These are phyloP conservation scores for Turdus rufiventris DNA, from an alignment of 2,113 vertebrate genomes.

Conservation along the genomic window DNA sequence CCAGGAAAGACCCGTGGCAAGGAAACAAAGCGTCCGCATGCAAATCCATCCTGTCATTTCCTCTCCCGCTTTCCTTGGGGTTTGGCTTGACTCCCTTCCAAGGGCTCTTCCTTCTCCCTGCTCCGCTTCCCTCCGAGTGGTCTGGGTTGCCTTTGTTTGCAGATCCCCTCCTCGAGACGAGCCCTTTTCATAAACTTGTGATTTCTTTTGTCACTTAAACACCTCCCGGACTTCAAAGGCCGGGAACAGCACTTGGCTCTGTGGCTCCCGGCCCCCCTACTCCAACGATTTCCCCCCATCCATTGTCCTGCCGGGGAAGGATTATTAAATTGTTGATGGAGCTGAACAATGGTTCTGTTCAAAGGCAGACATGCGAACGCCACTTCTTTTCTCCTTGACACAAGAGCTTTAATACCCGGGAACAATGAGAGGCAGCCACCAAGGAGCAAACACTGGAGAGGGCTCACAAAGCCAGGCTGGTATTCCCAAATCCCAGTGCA, in stretches of 20 bases:
- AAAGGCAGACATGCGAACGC: slow-evolving; percentile 17
- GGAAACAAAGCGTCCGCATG: background rate
- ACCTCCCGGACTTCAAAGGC: slow-evolving; percentile 34
- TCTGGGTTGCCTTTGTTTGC: background rate
- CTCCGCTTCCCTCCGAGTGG: background rate
- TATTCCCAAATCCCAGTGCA: background rate
- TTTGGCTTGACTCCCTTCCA: slow-evolving; percentile 9
- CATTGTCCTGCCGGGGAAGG: slow-evolving; percentile 45
- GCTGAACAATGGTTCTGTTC: slow-evolving; percentile 46
- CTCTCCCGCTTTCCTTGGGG: background rate
- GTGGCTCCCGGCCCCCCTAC: background rate
- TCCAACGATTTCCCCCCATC: background rate
- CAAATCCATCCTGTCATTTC: background rate
- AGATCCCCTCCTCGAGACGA: background rate
- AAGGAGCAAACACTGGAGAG: background rate
- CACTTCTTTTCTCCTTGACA: slow-evolving; percentile 53
- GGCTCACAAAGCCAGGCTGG: background rate
- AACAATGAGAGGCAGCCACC: slow-evolving; percentile 33
- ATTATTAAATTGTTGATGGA: slow-evolving; percentile 64
- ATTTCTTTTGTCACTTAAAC: slow-evolving; percentile 31
- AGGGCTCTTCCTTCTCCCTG: slow-evolving; percentile 2
- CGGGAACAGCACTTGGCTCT: background rate
- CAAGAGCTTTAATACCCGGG: background rate
- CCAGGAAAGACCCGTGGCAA: background rate
- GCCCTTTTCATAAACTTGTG: slow-evolving; percentile 4